Percentiles rank a stretch among this genome's conserved stretches.
phyloP scores from a whole-genome alignment of 2,888 invertebrate genomes.

The Terebella lapidaria region DNA sequence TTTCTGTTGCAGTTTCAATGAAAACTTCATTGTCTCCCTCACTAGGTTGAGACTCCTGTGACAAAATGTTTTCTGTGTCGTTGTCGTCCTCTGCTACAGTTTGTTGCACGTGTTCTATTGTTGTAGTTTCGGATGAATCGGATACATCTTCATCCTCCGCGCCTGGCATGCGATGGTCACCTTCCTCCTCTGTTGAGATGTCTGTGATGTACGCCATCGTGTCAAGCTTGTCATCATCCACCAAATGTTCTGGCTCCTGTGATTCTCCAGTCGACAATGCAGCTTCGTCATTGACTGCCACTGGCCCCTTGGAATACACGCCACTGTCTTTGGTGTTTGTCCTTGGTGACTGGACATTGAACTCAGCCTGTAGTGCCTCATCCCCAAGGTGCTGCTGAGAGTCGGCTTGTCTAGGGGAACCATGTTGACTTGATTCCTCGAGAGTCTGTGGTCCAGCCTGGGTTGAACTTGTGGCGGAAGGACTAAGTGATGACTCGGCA shows the following conservation, averaged over 20 bases:
- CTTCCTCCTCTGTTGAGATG: conserved; percentile 12
- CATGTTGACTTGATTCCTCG: no score
- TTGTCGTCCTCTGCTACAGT: background rate
- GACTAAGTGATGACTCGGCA: no score
- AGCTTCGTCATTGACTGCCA: background rate
- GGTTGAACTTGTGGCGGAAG: no score
- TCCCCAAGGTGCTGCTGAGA: no score
- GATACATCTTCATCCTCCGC: background rate
- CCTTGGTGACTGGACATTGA: conserved; percentile 1
- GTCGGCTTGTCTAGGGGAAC: no score
- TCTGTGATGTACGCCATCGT: conserved; percentile 19
- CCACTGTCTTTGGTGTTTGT: conserved; percentile 14
- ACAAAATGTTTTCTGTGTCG: background rate
- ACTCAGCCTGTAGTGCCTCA: no score
- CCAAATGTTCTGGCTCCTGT: background rate
- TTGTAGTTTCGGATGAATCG: background rate
- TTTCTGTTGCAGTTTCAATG: background rate
- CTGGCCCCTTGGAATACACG: conserved; percentile 7
- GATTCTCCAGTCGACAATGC: background rate
- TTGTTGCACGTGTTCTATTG: background rate
- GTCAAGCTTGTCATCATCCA: conserved; percentile 1
- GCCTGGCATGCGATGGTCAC: background rate
- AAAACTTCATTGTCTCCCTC: background rate
- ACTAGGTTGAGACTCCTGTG: background rate
- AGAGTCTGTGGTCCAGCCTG: no score